Evolutionary conservation across 2,888 invertebrate species (phyloP), one percentile per base, ranked within the genome.

Genomic region (Hirtodrosophila histrioides): DNA sequence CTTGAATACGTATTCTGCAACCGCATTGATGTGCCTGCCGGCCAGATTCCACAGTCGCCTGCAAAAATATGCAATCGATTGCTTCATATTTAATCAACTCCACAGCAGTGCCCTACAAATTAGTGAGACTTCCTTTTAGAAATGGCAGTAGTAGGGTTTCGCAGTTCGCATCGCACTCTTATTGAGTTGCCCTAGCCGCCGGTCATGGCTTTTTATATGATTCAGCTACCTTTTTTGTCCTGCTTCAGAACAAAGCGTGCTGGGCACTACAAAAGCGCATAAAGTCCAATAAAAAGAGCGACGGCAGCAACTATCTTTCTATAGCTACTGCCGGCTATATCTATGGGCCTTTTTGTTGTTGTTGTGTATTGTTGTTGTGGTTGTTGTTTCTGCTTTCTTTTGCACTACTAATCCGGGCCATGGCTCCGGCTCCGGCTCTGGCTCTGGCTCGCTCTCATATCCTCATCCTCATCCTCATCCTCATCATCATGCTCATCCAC

Each of bases 251-350:
- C 78, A 56, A 73, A 67, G 56, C 66, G 40, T 35, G 40, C 65
- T 44, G 53, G 58, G 46, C 56, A 63, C 64, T 71, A 84, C 82
- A 83, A 85, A 83, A 84, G 88, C 79, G 87, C 86, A 87, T 87
- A 85, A 82, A 84, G 83, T 82, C 86, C 80, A 87, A 87, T 83
- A 84, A 86, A 87, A 81, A 82, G 80, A 75, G 68, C 80, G 83
- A 73, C 69, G 86, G 75, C 83, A 75, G 68, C 83, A 79, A 88
- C 87, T 85, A 86, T 86, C 84, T 86, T 73, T 86, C 87, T 78
- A 82, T 75, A 66, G 74, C 69, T 78, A 66, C 75, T 50, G 80
- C 68, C 64, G 77, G 68, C 74, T 66, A 83, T 86, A 86, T 81
- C 86, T 87, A 64, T 83, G 69, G 69, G 83, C 80, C 76, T 81